Percentiles rank a stretch among this genome's conserved stretches.
These are phyloP conservation scores for Corythucha ciliata DNA, from an alignment of 2,888 invertebrate species.

Conservation along the genomic window DNA sequence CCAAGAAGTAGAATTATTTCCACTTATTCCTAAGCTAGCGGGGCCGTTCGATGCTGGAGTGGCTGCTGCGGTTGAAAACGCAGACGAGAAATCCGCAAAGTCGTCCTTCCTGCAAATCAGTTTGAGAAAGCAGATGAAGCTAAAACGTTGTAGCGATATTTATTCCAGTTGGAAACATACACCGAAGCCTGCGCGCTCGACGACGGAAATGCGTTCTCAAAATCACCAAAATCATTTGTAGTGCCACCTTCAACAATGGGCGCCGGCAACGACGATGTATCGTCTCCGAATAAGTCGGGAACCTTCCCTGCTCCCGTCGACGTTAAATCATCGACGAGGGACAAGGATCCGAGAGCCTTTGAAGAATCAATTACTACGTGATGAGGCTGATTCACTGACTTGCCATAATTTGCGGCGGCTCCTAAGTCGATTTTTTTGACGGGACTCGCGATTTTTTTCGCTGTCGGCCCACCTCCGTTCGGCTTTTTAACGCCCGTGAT, in stretches of 20 bases:
- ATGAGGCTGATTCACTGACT: too few species aligned
- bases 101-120: conserved; percentile 50
- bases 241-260: conserved; percentile 25
- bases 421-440: conserved; percentile 54
- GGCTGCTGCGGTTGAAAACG: conserved; percentile 46
- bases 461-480: conserved; percentile 11
- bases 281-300: conserved; percentile 16
- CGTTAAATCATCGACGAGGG: too few species aligned
- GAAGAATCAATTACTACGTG: too few species aligned
- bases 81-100: conserved; percentile 73
- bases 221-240: conserved; percentile 63
- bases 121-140: too few species aligned
- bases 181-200: too few species aligned
- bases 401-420: conserved; percentile 55
- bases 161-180: too few species aligned
- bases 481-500: conserved; percentile 16
- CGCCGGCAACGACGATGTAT: too few species aligned
- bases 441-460: conserved; percentile 37
- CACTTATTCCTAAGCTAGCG: too few species aligned
- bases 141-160: too few species aligned
- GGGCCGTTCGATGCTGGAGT: not conserved
- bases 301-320: too few species aligned
- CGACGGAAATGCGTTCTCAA: conserved; percentile 62
- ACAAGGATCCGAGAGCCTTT: too few species aligned
- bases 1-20: too few species aligned